phyloP scores from a whole-genome alignment of 2,797 vertebrate species.

The Pangasius mekongensis region DNA sequence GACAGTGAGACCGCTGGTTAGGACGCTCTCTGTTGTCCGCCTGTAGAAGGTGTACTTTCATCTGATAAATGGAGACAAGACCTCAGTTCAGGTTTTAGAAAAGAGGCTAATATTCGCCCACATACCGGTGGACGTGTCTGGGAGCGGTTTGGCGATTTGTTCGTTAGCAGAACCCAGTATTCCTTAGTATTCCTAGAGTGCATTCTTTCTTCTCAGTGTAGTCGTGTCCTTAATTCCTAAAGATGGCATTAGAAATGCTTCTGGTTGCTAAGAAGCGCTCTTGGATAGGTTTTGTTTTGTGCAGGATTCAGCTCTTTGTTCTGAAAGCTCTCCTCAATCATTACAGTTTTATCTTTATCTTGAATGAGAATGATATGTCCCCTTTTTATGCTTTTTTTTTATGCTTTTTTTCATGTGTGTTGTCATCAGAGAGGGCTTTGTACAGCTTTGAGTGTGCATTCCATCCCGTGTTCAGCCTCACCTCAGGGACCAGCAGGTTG shows the following conservation, averaged over 20 bases:
- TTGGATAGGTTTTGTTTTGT: background rate
- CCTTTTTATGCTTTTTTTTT: background rate
- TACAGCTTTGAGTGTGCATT: slow-evolving; percentile 95
- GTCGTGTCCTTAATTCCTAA: background rate
- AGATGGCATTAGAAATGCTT: background rate
- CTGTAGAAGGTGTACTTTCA: background rate
- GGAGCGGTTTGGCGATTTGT: background rate
- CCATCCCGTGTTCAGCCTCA: slow-evolving; percentile 94
- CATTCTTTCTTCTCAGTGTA: background rate
- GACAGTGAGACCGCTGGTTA: too few relatives aligned
- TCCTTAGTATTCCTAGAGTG: background rate
- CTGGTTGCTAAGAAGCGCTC: background rate
- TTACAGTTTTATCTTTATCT: too few relatives aligned
- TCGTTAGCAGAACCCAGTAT: background rate
- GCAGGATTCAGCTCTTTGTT: background rate
- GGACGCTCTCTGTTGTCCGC: too few relatives aligned
- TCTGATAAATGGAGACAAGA: too few relatives aligned
- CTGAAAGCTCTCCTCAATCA: background rate
- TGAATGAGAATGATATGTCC: background rate
- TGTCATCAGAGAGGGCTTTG: slow-evolving; percentile 84
- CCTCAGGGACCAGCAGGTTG: slow-evolving; percentile 86
- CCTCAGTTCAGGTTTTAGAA: background rate
- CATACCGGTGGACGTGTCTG: background rate
- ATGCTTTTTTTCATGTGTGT: background rate
- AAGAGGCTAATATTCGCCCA: background rate